These are phyloP conservation scores for Otus sunia DNA, from an alignment of 2,113 vertebrate genomes.

Conservation along the genomic window DNA sequence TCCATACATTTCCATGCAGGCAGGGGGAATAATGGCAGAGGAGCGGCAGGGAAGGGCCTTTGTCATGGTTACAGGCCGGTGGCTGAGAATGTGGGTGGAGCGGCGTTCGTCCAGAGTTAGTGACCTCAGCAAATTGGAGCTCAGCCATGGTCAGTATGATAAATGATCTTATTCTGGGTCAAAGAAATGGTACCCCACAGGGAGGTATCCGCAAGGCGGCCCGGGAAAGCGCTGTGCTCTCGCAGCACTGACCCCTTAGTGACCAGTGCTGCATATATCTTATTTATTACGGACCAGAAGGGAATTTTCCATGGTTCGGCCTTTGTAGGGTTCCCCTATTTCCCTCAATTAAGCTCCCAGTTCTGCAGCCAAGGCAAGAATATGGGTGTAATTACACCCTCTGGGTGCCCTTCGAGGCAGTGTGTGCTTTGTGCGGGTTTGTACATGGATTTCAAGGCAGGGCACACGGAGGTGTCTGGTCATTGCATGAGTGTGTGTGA, in stretches of 20 bases:
- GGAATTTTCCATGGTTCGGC: conserved; percentile 34
- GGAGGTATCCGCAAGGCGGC: conserved; percentile 32
- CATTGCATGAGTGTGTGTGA: neutral
- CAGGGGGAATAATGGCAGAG: conserved; percentile 73
- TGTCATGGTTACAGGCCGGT: conserved; percentile 78
- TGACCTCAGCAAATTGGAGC: conserved; percentile 80
- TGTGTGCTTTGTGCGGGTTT: neutral
- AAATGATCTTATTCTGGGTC: conserved; percentile 76
- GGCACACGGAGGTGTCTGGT: neutral
- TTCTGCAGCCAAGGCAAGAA: neutral
- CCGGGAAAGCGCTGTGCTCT: conserved; percentile 18
- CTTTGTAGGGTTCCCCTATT: neutral
- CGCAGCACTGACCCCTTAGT: conserved; percentile 61
- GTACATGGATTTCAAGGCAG: neutral
- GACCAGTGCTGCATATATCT: conserved; percentile 61
- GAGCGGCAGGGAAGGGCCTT: conserved; percentile 63
- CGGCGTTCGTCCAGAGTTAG: conserved; percentile 67
- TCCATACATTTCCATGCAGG: conserved; percentile 62
- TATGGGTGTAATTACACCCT: neutral
- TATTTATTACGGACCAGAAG: conserved; percentile 47
- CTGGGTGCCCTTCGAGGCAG: neutral
- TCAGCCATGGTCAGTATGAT: conserved; percentile 76
- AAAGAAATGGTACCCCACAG: conserved; percentile 62
- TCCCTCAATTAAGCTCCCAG: neutral
- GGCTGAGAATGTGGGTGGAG: conserved; percentile 77